Conservation (phyloP, 2,113 vertebrate genomes). For the human (Homo sapiens) region DNA sequence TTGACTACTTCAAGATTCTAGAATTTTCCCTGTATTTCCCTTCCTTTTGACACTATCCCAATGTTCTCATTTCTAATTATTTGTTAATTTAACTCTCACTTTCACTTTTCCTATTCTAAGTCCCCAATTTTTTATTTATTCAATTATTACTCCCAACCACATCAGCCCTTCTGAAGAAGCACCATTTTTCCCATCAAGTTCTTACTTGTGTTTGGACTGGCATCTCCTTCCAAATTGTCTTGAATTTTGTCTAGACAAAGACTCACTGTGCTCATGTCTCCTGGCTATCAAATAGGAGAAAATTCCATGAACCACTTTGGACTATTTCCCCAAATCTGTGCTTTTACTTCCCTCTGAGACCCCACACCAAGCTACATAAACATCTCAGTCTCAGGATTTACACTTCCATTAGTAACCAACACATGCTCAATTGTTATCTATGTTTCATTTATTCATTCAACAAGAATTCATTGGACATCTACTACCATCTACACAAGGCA, state of each 20-base stretch:
- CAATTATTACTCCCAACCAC: background rate
- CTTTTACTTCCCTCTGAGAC: background rate
- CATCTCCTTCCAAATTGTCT: background rate
- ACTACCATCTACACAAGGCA: background rate
- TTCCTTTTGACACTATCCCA: background rate
- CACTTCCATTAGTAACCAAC: background rate
- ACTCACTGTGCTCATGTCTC: background rate
- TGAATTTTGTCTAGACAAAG: constrained; percentile 22
- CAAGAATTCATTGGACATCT: background rate
- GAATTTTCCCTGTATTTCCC: background rate
- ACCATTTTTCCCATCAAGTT: background rate
- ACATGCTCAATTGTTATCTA: background rate
- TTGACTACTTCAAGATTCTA: background rate
- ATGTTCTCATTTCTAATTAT: background rate
- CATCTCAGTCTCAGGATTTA: background rate
- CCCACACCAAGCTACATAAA: background rate
- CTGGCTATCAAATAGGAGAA: background rate
- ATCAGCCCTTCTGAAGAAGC: background rate
- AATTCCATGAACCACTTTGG: background rate
- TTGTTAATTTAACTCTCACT: background rate
- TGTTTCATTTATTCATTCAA: background rate
- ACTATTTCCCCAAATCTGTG: background rate
- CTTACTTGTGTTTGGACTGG: background rate
- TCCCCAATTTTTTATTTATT: background rate
- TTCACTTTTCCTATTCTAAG: background rate